A percentile compares a stretch with the other conserved stretches of the same genome.
These are phyloP conservation scores for Xylota sylvarum DNA, from an alignment of 2,888 invertebrate species.

Conservation along the genomic window DNA sequence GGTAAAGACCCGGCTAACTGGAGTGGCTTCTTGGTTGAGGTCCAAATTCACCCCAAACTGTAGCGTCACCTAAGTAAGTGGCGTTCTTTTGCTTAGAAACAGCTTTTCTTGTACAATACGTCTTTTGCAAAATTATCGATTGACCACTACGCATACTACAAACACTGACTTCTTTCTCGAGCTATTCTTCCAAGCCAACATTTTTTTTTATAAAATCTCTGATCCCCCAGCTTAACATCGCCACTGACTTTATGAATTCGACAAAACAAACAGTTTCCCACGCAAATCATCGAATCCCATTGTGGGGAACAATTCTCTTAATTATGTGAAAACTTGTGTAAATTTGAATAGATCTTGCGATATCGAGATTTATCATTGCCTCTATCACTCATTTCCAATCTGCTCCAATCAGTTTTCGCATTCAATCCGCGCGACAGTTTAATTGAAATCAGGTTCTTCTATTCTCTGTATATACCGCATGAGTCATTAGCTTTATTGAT, in stretches of 20 bases:
- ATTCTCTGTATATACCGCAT: conserved; percentile 16
- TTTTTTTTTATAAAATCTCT: neutral
- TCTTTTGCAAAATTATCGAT: too few species aligned
- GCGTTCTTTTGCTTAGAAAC: too few species aligned
- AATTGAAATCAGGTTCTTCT: conserved; percentile 49
- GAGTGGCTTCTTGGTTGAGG: too few species aligned
- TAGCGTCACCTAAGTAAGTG: too few species aligned
- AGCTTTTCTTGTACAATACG: too few species aligned
- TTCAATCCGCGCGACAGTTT: conserved; percentile 9
- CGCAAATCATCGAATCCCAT: conserved; percentile 38
- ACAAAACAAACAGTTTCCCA: conserved; percentile 29
- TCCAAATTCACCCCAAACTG: too few species aligned
- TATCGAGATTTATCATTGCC: conserved; percentile 44
- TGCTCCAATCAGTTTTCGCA: conserved; percentile 34
- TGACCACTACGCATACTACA: too few species aligned
- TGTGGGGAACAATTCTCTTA: conserved; percentile 20
- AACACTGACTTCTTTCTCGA: too few species aligned
- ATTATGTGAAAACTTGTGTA: conserved; percentile 20
- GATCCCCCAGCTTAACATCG: neutral
- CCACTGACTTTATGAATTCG: neutral
- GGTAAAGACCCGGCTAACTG: too few species aligned
- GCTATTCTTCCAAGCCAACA: neutral
- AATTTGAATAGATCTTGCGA: conserved; percentile 15
- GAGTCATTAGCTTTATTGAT: conserved; percentile 43
- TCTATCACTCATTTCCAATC: conserved; percentile 40